Base-by-base conservation (phyloP, 2,888 invertebrate species). In the Scaptomyza polygonia region DNA sequence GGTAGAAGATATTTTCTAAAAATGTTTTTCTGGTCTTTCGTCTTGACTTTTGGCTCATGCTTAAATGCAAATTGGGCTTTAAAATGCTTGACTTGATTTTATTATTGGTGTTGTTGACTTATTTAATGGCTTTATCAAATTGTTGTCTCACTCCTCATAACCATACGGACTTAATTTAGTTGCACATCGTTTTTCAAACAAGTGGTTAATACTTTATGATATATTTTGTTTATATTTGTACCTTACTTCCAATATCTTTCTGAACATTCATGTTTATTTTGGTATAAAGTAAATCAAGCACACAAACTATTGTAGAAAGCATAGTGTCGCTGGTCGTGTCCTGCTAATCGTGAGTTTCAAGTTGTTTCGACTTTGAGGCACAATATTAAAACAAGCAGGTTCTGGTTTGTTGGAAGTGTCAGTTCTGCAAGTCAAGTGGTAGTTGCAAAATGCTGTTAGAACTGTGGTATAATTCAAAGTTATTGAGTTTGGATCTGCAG, bases 51-150 rank as follows among this genome's bases (percentile, higher is more conserved):
- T 9, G 53, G 27, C 42, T 53, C 54, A 36, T 29, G 39, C 45
- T 27, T 0, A 65, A 78, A 81, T 79, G 71, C 67, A 77, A 81
- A 81, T 73, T 73, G 61, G 66, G 45, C 49, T 58, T 54, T 51
- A 59, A 59, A 63, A 59, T 57, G 30, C 18, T 57, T 18, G 16
- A 43, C 32, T 43, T 12, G 47, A 34, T 51, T 0, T 32, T 42
- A 8, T 54, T 30, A 18, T n/a, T 63, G 49, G 59, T 44, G 55
- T 65, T 63, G 77, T 59, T 67, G 47, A 32, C 58, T 66, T 72
- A 79, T 72, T 42, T 66, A 66, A n/a, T n/a, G n/a, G n/a, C n/a
- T 32, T 61, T 55, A 71, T 68, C 49, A 63, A n/a, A n/a, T 59
- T 64, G 39, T 51, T 52, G 48, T 47, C 55, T 43, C 36, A 52